A percentile compares a stretch with the other conserved stretches of the same genome.
These are phyloP conservation scores for Uropsilus gracilis DNA, from an alignment of 2,113 vertebrate genomes.

Conservation along the genomic window DNA sequence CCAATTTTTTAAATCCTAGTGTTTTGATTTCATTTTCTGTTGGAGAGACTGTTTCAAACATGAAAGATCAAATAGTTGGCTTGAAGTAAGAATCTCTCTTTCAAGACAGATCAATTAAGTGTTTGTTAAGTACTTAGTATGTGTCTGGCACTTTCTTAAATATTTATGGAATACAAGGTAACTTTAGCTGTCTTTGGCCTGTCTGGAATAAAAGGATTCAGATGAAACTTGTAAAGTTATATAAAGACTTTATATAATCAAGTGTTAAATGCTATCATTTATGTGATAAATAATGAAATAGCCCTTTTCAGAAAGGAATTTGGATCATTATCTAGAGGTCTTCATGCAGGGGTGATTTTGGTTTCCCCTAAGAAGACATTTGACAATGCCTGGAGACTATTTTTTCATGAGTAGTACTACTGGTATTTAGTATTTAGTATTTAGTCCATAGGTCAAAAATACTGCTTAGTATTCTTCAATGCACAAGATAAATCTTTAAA, in stretches of 20 bases:
- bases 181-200: conserved; percentile 41
- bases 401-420: background rate
- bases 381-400: background rate
- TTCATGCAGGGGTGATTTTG: background rate
- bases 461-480: background rate
- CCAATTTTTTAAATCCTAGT: conserved; percentile 56
- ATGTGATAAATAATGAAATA: conserved; percentile 35
- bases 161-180: conserved; percentile 53
- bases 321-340: background rate
- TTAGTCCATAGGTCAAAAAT: background rate
- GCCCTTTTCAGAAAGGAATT: conserved; percentile 11
- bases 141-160: conserved; percentile 48
- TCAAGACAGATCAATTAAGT: conserved; percentile 68
- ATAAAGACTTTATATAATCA: conserved; percentile 42
- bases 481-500: background rate
- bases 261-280: background rate
- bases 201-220: conserved; percentile 30
- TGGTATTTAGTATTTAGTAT: background rate
- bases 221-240: conserved; percentile 11
- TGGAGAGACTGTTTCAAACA: conserved; percentile 62
- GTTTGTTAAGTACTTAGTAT: conserved; percentile 70
- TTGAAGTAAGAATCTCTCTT: conserved; percentile 61
- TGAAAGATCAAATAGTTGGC: conserved; percentile 74
- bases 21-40: conserved; percentile 76
- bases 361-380: background rate